Conservation (phyloP, 2,113 vertebrate genomes). For the Marmota flaviventris region DNA sequence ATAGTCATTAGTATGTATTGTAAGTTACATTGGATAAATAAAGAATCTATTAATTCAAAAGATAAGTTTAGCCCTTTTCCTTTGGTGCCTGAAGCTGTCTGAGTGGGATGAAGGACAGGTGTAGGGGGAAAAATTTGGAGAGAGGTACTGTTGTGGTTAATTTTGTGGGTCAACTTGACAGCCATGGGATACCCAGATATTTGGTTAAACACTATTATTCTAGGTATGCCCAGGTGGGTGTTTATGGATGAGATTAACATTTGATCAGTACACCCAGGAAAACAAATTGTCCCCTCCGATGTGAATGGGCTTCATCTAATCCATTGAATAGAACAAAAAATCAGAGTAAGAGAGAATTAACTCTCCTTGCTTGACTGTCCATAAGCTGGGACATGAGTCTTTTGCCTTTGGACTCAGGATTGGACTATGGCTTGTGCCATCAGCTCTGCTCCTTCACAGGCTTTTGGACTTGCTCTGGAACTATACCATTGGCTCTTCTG, state of each 20-base stretch:
- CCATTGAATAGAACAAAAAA: background rate
- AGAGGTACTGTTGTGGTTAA: background rate
- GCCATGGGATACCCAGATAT: background rate
- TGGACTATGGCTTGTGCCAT: background rate
- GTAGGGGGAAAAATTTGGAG: background rate
- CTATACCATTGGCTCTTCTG: background rate
- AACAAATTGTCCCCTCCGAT: background rate
- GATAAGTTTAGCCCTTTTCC: background rate
- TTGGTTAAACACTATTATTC: background rate
- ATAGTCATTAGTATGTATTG: background rate
- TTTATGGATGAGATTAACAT: slow-evolving; percentile 38
- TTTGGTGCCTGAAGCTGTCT: slow-evolving; percentile 9
- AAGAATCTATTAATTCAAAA: background rate
- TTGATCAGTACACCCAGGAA: background rate
- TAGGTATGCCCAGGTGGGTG: background rate
- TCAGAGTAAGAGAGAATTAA: background rate
- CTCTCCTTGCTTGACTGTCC: background rate
- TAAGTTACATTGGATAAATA: slow-evolving; percentile 41
- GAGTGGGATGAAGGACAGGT: background rate
- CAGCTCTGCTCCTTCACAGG: background rate
- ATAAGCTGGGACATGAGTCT: background rate
- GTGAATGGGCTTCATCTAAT: background rate
- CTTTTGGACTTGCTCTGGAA: background rate
- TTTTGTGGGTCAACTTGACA: slow-evolving; percentile 41
- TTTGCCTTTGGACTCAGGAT: background rate